Conservation (phyloP, 2,888 invertebrate species). For the Phytoseiulus persimilis region DNA sequence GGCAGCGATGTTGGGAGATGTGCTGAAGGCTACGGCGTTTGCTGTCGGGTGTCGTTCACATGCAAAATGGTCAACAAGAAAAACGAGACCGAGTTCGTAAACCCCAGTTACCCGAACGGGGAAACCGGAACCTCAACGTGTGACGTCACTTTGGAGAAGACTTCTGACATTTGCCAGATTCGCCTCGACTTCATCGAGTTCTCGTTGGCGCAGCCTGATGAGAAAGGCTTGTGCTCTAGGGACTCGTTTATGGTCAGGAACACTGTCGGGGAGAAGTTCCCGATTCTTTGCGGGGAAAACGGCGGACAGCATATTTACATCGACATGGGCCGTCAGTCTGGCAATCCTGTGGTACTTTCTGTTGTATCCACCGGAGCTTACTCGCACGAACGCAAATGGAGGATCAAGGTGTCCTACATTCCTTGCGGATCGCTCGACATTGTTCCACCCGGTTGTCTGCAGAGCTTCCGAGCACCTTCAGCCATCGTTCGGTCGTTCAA, state of each 20-base stretch:
- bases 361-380: constrained; percentile 48
- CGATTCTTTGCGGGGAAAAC: constrained; percentile 71
- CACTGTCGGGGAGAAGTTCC: constrained; percentile 51
- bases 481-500: constrained; percentile 45
- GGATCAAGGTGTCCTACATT: constrained; percentile 46
- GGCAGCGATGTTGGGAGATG: constrained; percentile 66
- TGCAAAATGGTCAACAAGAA: constrained; percentile 53
- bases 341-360: constrained; percentile 70
- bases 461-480: constrained; percentile 46
- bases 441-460: constrained; percentile 46
- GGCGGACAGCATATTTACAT: constrained; percentile 77
- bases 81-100: constrained; percentile 78
- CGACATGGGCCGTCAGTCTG: constrained; percentile 65
- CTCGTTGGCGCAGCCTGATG: constrained; percentile 47
- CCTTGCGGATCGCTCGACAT: constrained; percentile 46
- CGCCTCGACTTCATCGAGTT: constrained; percentile 69
- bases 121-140: constrained; percentile 74
- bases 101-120: constrained; percentile 67
- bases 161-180: constrained; percentile 73
- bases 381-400: constrained; percentile 45
- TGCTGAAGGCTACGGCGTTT: constrained; percentile 66
- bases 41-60: constrained; percentile 54
- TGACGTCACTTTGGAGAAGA: constrained; percentile 70
- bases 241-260: constrained; percentile 63
- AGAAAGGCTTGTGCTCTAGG: constrained; percentile 62